Evolutionary conservation across 2,888 invertebrate genomes (phyloP).

Genomic region (Agrochola macilenta): DNA sequence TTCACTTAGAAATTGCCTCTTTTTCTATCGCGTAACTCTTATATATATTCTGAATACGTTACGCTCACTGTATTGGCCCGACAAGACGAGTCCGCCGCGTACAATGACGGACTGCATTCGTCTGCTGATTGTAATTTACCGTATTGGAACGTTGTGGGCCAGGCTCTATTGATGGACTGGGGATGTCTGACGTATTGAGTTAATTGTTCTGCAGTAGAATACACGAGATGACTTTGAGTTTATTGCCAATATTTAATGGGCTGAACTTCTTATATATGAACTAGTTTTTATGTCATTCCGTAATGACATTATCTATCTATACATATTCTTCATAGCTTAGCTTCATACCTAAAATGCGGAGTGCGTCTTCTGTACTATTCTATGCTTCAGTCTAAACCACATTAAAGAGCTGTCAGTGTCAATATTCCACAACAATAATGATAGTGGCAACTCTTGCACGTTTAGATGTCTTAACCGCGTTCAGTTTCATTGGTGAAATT

Average conservation of each 20-base stretch:
- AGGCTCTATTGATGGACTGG: conserved; percentile 21
- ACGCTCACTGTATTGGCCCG: no score
- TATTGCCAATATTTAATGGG: not conserved
- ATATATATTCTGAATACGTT: no score
- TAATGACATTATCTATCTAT: no score
- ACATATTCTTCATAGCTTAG: no score
- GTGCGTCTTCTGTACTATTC: no score
- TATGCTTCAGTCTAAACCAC: no score
- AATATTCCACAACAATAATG: not conserved
- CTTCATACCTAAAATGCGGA: no score
- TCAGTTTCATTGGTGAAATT: not conserved
- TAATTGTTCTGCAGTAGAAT: not conserved
- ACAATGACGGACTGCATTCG: conserved; percentile 65
- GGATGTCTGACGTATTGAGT: not conserved
- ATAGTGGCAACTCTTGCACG: not conserved
- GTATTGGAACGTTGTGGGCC: conserved; percentile 27
- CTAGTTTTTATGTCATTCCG: not conserved
- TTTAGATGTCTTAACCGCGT: no score
- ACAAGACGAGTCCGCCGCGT: conserved; percentile 29
- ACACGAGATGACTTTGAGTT: not conserved
- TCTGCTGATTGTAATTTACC: conserved; percentile 59
- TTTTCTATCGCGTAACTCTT: no score
- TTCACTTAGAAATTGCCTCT: no score
- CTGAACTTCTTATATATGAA: not conserved
- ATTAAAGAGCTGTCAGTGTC: not conserved